Conservation (phyloP, 2,888 invertebrate species). For the Acleris holmiana region DNA sequence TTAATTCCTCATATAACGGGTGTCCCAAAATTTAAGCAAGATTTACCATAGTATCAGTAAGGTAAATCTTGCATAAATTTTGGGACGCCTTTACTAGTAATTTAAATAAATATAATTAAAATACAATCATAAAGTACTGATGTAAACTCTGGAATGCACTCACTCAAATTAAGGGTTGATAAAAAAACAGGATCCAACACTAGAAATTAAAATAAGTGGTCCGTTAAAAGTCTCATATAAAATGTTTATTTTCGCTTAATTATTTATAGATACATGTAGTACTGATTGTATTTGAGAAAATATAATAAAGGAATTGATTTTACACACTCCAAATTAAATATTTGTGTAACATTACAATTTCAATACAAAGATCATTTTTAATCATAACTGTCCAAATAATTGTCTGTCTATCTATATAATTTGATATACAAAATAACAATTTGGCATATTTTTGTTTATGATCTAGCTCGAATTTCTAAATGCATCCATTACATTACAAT, state of each 20-base stretch:
- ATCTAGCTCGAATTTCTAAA: slow-evolving; percentile 76
- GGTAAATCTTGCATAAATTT: too few relatives aligned
- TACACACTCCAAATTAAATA: slow-evolving; percentile 49
- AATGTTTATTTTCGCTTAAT: slow-evolving; percentile 82
- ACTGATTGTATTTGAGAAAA: slow-evolving; percentile 61
- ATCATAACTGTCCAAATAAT: slow-evolving; percentile 47
- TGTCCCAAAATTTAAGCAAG: too few relatives aligned
- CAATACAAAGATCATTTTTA: slow-evolving; percentile 23
- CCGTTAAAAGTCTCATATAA: slow-evolving; percentile 80
- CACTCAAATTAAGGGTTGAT: too few relatives aligned
- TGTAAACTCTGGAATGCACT: too few relatives aligned
- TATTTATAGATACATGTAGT: slow-evolving; percentile 76
- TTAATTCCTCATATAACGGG: too few relatives aligned
- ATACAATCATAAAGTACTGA: too few relatives aligned
- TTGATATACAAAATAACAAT: slow-evolving; percentile 76
- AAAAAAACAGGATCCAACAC: slow-evolving; percentile 10
- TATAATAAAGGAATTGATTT: slow-evolving; percentile 38
- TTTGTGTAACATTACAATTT: slow-evolving; percentile 54
- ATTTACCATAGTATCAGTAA: too few relatives aligned
- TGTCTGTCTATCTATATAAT: slow-evolving; percentile 51
- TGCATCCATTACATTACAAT: slow-evolving; percentile 72
- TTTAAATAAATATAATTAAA: too few relatives aligned
- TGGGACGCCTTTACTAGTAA: too few relatives aligned
- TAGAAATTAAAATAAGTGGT: slow-evolving; percentile 53
- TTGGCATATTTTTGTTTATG: slow-evolving; percentile 72